Evolutionary conservation across 1,140 invertebrate genomes (phyloP), one percentile per base, ranked within the genome.

Genomic region (Macrosteles quadrilineatus): DNA sequence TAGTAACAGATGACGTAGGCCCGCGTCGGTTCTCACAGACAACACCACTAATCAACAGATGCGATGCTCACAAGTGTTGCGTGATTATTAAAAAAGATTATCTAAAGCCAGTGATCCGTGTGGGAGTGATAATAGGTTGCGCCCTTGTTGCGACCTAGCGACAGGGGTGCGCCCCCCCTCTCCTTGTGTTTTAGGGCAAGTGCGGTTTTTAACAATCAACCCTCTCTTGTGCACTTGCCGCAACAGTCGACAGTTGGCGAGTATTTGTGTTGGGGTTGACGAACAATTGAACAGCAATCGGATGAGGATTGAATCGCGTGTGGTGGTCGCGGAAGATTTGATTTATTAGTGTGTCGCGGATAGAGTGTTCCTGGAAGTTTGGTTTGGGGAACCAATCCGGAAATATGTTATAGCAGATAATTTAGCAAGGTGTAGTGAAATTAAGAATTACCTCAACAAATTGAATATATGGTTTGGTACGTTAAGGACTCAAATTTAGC

Each of bases 151-250:
- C 17, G 36, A 40, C 17, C n/a, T n/a, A 9, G 47, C 47, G 47
- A 4, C 47, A 4, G 4, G 4, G 47, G 4, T 19, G 47, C 47
- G 47, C 6, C 4, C 3, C 3, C 4, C 6, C 4, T n/a, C 3
- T n/a, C 47, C 47, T n/a, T 9, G 21, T 50, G 47, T 50, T 50
- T 50, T 50, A 50, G 47, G n/a, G 47, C 47, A 50, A 50, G 47
- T 50, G 47, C 47, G 47, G 47, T 50, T 50, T 50, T 50, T 50
- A 50, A 50, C 47, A 50, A 50, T 50, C 47, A 19, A 50, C 14
- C 47, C 47, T 21, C 47, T 50, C 47, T 21, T 17, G 47, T 17
- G 21, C 47, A 50, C 47, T 50, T 50, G 47, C 4, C 47, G n/a
- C 47, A 19, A 19, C 2, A n/a, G 36, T 17, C 3, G 47, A 4